phyloP scores from a whole-genome alignment of 2,888 invertebrate genomes.

The Sarcophaga rosellei region DNA sequence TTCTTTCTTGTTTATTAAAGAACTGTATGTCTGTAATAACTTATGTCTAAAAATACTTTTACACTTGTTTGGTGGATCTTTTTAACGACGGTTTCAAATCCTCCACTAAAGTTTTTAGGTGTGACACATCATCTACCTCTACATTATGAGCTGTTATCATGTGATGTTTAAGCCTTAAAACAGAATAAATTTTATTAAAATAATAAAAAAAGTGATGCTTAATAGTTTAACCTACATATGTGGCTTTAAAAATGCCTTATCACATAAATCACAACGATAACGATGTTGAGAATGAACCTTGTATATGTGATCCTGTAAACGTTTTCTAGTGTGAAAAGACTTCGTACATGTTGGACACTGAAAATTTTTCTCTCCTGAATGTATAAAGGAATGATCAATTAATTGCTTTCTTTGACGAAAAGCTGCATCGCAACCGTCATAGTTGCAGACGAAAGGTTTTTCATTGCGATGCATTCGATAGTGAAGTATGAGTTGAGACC shows the following conservation, averaged over 20 bases:
- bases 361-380: conserved; percentile 62
- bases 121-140: conserved; percentile 61
- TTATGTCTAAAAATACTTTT: no score
- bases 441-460: conserved; percentile 66
- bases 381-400: conserved; percentile 65
- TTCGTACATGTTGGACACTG: conserved; percentile 60
- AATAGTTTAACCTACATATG: conserved; percentile 59
- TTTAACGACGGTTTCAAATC: conserved; percentile 30
- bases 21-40: no score
- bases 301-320: conserved; percentile 64
- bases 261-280: conserved; percentile 65
- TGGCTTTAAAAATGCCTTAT: conserved; percentile 63
- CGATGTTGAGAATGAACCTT: conserved; percentile 64
- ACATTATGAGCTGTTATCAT: conserved; percentile 58
- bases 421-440: conserved; percentile 61
- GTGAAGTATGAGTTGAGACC: conserved; percentile 66
- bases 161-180: conserved; percentile 64
- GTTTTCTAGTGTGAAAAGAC: conserved; percentile 66
- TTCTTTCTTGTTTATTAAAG: no score
- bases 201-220: background rate
- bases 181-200: background rate
- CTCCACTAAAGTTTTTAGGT: conserved; percentile 51
- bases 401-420: conserved; percentile 68
- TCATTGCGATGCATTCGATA: conserved; percentile 68
- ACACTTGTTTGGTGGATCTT: conserved; percentile 2